Conservation (phyloP, 1,140 invertebrate species). For the Philotrypesis tridentata region DNA sequence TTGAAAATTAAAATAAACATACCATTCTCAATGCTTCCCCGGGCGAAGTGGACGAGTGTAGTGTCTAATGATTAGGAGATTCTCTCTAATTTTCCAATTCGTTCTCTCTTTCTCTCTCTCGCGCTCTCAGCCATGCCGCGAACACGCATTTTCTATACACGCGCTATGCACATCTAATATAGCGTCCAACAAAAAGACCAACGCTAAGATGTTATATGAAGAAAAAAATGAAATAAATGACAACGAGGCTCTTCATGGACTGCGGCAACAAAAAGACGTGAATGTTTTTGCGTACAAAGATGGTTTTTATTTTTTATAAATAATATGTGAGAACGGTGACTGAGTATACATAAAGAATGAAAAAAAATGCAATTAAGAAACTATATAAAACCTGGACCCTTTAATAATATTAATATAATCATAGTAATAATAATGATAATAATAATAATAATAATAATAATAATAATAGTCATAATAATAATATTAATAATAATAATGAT, state of each 20-base stretch:
- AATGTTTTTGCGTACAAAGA: constrained; percentile 51
- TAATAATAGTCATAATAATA: not conserved
- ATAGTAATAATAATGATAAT: not conserved
- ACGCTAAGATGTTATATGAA: not conserved
- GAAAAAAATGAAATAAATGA: not conserved
- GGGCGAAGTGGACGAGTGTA: constrained; percentile 64
- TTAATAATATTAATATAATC: constrained; percentile 17
- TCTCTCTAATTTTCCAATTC: constrained; percentile 40
- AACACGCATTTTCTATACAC: constrained; percentile 6
- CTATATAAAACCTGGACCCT: constrained; percentile 52
- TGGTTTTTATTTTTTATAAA: constrained; percentile 57
- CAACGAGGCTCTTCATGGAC: constrained; percentile 25
- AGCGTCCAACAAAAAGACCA: constrained; percentile 1
- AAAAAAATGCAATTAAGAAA: constrained; percentile 47
- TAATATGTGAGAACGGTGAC: constrained; percentile 55
- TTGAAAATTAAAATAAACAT: constrained; percentile 61
- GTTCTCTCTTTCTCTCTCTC: not conserved
- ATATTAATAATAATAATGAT: constrained; percentile 39
- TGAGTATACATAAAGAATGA: constrained; percentile 53
- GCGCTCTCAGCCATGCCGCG: constrained; percentile 2
- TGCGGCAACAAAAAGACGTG: constrained; percentile 22
- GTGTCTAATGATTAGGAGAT: constrained; percentile 54
- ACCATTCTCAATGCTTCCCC: constrained; percentile 70
- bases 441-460: constrained; percentile 4
- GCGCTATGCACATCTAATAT: too few relatives aligned